Conservation (phyloP, 2,888 invertebrate genomes). For the Drymonia ruficornis region DNA sequence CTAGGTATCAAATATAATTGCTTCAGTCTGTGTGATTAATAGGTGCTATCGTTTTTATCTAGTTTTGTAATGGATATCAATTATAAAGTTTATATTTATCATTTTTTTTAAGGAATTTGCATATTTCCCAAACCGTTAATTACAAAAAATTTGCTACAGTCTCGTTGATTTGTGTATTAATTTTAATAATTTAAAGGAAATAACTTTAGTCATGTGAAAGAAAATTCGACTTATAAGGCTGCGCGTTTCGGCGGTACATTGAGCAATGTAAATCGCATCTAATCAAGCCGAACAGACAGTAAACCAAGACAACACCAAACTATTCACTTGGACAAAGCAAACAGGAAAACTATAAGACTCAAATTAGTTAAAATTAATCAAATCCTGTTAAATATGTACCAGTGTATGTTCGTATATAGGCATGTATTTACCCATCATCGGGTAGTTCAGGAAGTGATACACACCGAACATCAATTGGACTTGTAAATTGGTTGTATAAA, state of each 20-base stretch:
- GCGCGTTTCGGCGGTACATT: no score
- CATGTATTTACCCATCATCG: constrained; percentile 22
- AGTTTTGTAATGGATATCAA: constrained; percentile 7
- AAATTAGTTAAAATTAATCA: constrained; percentile 4
- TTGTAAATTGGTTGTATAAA: constrained; percentile 56
- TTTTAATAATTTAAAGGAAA: background rate
- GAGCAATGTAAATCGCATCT: no score
- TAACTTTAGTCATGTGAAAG: no score
- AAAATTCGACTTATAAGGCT: no score
- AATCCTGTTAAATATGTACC: constrained; percentile 3
- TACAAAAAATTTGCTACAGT: no score
- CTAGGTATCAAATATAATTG: constrained; percentile 3
- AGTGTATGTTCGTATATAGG: background rate
- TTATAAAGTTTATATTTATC: background rate
- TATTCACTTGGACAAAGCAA: no score
- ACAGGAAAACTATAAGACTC: background rate
- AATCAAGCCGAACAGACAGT: no score
- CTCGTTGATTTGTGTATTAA: no score
- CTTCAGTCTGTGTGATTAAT: constrained; percentile 1
- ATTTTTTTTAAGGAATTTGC: no score
- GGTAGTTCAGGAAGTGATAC: constrained; percentile 23
- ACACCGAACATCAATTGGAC: constrained; percentile 39
- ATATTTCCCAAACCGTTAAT: no score
- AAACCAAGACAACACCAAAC: no score
- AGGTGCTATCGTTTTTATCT: constrained; percentile 3